A percentile compares a stretch with the other conserved stretches of the same genome.
These are phyloP conservation scores for Anarsia innoxiella DNA, from an alignment of 2,888 invertebrate genomes.

Conservation along the genomic window DNA sequence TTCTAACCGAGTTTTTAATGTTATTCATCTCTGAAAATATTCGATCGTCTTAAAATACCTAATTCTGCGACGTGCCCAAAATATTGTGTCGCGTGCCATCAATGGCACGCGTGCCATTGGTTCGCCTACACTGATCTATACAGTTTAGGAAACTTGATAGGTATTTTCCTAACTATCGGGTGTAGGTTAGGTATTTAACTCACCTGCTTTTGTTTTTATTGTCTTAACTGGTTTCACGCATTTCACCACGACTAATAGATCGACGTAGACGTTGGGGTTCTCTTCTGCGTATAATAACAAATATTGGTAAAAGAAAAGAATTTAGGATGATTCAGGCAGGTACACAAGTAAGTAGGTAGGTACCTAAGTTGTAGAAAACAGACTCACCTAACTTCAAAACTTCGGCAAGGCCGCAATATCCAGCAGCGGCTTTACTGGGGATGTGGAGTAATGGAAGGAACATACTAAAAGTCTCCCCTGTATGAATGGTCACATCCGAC, in stretches of 20 bases:
- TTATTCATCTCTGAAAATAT: too few relatives aligned
- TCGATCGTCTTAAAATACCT: too few relatives aligned
- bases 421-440: constrained; percentile 79
- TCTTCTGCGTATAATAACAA: constrained; percentile 33
- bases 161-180: too few relatives aligned
- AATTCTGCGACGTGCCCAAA: too few relatives aligned
- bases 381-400: constrained; percentile 53
- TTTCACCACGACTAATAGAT: constrained; percentile 81
- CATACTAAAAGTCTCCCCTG: constrained; percentile 59
- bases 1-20: too few relatives aligned
- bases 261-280: constrained; percentile 69
- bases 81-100: too few relatives aligned
- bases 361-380: too few relatives aligned
- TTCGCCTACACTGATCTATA: too few relatives aligned
- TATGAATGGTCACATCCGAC: constrained; percentile 77
- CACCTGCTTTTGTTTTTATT: constrained; percentile 77
- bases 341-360: too few relatives aligned
- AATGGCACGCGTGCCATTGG: too few relatives aligned
- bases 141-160: not conserved
- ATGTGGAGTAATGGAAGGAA: constrained; percentile 74
- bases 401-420: constrained; percentile 73
- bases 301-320: not conserved
- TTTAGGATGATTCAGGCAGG: not conserved
- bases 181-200: constrained; percentile 8
- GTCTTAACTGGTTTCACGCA: constrained; percentile 76